Evolutionary conservation across 2,113 vertebrate species (phyloP).

Genomic region (Pteropus alecto): DNA sequence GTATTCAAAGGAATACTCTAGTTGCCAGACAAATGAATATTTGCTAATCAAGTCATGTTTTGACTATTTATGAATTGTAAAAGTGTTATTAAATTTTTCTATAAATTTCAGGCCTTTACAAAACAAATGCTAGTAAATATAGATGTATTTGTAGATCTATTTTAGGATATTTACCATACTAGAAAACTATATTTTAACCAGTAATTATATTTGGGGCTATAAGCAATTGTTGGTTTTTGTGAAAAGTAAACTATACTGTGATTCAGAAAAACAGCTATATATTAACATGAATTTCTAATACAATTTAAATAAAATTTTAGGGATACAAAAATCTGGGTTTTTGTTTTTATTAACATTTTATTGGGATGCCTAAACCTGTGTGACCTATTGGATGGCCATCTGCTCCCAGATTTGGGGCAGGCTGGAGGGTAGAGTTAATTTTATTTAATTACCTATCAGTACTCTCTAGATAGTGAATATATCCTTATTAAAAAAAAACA

Average conservation of each 20-base stretch:
- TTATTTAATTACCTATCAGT: neutral
- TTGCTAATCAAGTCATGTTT: neutral
- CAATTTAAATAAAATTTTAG: neutral
- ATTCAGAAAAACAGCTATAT: neutral
- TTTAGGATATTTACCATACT: neutral
- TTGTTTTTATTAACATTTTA: neutral
- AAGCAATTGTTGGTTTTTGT: neutral
- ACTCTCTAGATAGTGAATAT: neutral
- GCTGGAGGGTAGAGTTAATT: neutral
- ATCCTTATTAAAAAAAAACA: neutral
- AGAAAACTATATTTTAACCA: conserved; percentile 3
- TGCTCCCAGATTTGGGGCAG: neutral
- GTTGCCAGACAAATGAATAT: neutral
- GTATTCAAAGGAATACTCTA: neutral
- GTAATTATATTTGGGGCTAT: neutral
- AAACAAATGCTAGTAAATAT: conserved; percentile 19
- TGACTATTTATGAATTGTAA: conserved; percentile 16
- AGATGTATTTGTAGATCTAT: neutral
- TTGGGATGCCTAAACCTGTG: neutral
- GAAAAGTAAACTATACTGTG: neutral
- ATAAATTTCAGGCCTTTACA: conserved; percentile 8
- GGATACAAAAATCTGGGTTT: neutral
- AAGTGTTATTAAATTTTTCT: neutral
- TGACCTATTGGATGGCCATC: neutral
- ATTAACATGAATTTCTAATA: neutral